Conservation (phyloP, 2,113 vertebrate species). For the Paralichthys olivaceus region DNA sequence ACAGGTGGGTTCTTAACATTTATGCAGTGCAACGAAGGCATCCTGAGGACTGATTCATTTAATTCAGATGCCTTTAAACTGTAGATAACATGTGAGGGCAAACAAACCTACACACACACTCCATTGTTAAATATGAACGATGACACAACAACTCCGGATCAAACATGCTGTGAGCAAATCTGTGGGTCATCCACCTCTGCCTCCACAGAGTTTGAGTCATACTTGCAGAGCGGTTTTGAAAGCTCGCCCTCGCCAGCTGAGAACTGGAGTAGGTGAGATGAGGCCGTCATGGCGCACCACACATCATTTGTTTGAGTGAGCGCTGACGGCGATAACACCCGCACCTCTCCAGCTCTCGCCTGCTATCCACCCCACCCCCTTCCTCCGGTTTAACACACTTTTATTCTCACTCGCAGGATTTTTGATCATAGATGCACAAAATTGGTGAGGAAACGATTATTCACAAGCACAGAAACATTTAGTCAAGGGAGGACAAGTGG, state of each 20-base stretch:
- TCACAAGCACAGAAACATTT: constrained; percentile 21
- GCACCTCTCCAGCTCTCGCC: too few relatives aligned
- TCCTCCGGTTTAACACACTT: neutral
- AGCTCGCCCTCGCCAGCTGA: constrained; percentile 3
- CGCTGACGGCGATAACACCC: neutral
- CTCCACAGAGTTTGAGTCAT: constrained; percentile 32
- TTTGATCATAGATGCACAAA: constrained; percentile 33
- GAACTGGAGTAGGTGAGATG: constrained; percentile 20
- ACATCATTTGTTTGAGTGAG: constrained; percentile 52
- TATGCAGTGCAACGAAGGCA: too few relatives aligned
- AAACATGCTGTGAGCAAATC: neutral
- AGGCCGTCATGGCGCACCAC: constrained; percentile 40
- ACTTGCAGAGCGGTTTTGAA: constrained; percentile 34
- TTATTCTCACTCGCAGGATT: constrained; percentile 3
- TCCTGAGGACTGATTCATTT: neutral
- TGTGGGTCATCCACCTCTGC: neutral
- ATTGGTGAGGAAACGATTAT: constrained; percentile 9
- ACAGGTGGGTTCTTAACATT: too few relatives aligned
- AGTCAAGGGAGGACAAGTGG: constrained; percentile 15
- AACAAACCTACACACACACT: neutral
- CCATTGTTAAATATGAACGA: constrained; percentile 1
- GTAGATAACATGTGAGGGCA: neutral
- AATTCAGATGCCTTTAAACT: neutral
- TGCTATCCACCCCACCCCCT: neutral
- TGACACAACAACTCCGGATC: neutral